Evolutionary conservation across 2,888 invertebrate species (phyloP), one percentile per base, ranked within the genome.

Genomic region (Lasioglossum figueresi): DNA sequence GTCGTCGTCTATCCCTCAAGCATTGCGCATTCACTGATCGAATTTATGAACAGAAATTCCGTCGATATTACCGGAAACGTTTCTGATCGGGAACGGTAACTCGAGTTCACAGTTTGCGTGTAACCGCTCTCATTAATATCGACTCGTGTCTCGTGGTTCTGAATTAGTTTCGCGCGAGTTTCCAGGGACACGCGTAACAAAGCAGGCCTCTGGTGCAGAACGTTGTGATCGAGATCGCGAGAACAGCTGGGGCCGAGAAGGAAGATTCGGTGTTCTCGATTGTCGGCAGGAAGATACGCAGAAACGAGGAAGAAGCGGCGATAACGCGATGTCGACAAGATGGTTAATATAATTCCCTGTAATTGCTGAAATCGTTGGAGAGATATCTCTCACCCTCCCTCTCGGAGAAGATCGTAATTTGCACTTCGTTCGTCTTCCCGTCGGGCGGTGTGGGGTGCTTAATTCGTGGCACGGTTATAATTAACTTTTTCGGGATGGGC

Each of bases 91-190:
- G 66, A 27, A 37, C 52, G 70, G 34, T 6, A 70, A 70, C 68
- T 70, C 63, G 14, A 66, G 63, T 48, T n/a, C 48, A 34, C 76
- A 45, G 66, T 76, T 48, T 66, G n/a, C 27, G 34, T 34, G 16
- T 63, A 48, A 76, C 66, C 66, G 19, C 76, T 34, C 66, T 68
- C 76, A 48, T 52, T 93, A 93, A 92, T 91, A 91, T 91, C 89
- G 90, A 92, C 93, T 91, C 91, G 89, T 90, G 91, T 92, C 91
- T 92, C 91, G 92, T 86, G 91, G 92, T 89, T 92, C 90, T 89
- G 92, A 93, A 93, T 93, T 93, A 93, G 91, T 93, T 93, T 92
- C 90, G 82, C 90, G 80, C 88, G 88, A 92, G 91, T 91, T 92
- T 84, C 88, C 76, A 78, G 83, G 82, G 31, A 40, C 43, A 87